These are phyloP conservation scores for Crotalus horridus DNA, from an alignment of 2,113 vertebrate species.

Conservation along the genomic window DNA sequence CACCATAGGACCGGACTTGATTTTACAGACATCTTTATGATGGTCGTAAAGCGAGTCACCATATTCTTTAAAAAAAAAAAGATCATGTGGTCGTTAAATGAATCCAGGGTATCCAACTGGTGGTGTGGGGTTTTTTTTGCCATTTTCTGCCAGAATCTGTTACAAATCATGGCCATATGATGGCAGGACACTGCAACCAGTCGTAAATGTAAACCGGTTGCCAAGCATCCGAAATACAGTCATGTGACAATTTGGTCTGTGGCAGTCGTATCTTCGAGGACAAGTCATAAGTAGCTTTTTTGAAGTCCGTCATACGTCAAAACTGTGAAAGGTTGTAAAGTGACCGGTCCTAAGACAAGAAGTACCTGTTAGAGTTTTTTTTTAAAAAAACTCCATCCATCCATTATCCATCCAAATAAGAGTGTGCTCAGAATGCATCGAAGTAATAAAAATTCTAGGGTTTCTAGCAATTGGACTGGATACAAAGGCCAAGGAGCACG, in stretches of 20 bases:
- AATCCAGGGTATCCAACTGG: background rate
- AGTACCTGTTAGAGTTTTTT: too few relatives aligned
- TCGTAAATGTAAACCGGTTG: too few relatives aligned
- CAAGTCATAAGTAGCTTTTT: background rate
- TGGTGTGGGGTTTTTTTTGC: background rate
- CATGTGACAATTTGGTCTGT: background rate
- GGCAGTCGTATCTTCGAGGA: background rate
- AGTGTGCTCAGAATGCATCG: background rate
- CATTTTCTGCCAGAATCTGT: background rate
- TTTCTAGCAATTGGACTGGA: background rate
- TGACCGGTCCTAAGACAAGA: background rate
- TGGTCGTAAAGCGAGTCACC: background rate
- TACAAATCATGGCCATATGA: background rate
- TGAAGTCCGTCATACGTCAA: background rate
- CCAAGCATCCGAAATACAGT: background rate
- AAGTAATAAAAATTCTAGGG: background rate
- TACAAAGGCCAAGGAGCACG: background rate
- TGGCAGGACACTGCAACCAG: too few relatives aligned
- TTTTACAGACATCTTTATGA: background rate
- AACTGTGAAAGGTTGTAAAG: background rate
- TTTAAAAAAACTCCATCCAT: background rate
- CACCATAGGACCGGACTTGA: fast-evolving
- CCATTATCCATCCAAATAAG: background rate
- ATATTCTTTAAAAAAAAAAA: background rate
- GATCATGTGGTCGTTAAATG: background rate